A percentile compares a stretch with the other conserved stretches of the same genome.
Conservation (phyloP, 2,888 invertebrate genomes). For the Ophonus ardosiacus region DNA sequence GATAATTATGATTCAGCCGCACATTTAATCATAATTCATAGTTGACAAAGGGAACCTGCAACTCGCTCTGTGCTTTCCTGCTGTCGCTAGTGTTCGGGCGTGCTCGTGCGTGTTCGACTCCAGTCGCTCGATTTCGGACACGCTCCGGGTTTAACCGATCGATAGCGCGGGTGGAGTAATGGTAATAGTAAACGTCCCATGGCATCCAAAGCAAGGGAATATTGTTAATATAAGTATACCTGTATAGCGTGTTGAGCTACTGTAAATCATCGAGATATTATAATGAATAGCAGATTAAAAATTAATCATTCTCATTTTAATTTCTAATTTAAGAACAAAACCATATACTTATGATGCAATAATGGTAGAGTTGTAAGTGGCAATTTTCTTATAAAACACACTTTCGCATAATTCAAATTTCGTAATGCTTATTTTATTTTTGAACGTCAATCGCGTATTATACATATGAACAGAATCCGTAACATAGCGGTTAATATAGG, state of each 20-base stretch:
- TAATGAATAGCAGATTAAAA: conserved; percentile 12
- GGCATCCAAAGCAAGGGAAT: conserved; percentile 1
- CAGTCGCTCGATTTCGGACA: conserved; percentile 30
- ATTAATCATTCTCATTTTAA: conserved; percentile 30
- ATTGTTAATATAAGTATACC: neutral
- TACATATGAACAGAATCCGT: too few species aligned
- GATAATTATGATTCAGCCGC: conserved; percentile 58
- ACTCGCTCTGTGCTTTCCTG: conserved; percentile 34
- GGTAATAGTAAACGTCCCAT: neutral
- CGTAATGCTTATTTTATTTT: neutral
- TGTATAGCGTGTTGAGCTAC: neutral
- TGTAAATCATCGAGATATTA: conserved; percentile 14
- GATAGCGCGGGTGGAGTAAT: conserved; percentile 59
- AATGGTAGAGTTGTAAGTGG: neutral
- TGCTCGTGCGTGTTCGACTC: conserved; percentile 14
- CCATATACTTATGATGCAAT: neutral
- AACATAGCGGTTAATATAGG: too few species aligned
- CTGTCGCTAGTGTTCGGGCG: conserved; percentile 6
- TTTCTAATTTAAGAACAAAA: conserved; percentile 24
- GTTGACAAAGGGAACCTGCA: conserved; percentile 54
- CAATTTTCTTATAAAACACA: neutral
- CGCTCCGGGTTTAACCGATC: conserved; percentile 60
- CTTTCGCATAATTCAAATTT: neutral
- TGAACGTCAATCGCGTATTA: too few species aligned
- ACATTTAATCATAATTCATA: conserved; percentile 61